These are phyloP conservation scores for Cistogaster globosa DNA, from an alignment of 2,888 invertebrate species.

Conservation along the genomic window DNA sequence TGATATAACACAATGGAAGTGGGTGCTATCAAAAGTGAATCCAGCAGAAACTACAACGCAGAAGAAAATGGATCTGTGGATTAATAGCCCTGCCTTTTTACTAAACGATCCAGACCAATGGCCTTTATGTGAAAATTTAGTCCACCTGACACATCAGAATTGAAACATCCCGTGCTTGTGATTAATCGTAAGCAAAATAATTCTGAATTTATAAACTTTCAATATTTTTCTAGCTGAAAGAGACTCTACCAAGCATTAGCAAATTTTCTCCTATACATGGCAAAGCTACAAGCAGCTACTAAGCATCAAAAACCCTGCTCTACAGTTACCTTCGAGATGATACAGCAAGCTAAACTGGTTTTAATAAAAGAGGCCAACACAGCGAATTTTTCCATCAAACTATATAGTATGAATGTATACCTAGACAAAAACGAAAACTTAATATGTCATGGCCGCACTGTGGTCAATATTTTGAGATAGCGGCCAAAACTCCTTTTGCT, in stretches of 20 bases:
- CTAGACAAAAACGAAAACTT: slow-evolving; percentile 55
- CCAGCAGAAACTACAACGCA: background rate
- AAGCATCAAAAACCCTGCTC: background rate
- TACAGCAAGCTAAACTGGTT: slow-evolving; percentile 12
- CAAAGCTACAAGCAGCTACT: slow-evolving; percentile 21
- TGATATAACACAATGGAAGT: no score
- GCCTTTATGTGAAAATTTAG: slow-evolving; percentile 31
- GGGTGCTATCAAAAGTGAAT: no score
- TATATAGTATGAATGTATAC: slow-evolving; percentile 51
- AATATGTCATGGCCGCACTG: slow-evolving; percentile 50
- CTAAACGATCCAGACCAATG: background rate
- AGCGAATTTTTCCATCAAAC: slow-evolving; percentile 32
- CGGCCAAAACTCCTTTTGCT: no score
- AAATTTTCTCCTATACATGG: slow-evolving; percentile 10
- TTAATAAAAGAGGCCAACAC: slow-evolving; percentile 15
- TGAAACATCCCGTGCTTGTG: slow-evolving; percentile 1
- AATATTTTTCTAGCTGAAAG: slow-evolving; percentile 65
- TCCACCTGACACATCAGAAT: background rate
- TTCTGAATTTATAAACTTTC: slow-evolving; percentile 19
- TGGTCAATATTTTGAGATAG: no score
- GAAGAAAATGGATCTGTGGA: slow-evolving; percentile 37
- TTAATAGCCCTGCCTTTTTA: slow-evolving; percentile 55
- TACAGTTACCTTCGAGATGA: slow-evolving; percentile 2
- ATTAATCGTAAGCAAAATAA: background rate
- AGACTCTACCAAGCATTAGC: slow-evolving; percentile 54